Evolutionary conservation across 2,113 vertebrate species (phyloP).

Genomic region (Dunckerocampus dactyliophorus): DNA sequence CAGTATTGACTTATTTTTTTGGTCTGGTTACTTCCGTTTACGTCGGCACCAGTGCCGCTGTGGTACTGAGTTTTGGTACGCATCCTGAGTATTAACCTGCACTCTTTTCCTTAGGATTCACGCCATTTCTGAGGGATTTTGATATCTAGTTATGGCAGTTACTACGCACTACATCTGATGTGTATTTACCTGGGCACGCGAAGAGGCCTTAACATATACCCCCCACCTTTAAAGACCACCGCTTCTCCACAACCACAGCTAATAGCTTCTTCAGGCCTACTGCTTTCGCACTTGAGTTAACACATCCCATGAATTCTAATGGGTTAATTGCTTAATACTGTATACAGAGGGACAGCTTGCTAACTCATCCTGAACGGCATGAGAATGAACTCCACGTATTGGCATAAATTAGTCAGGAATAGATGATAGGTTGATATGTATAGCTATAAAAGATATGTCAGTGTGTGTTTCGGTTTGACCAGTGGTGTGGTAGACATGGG

Average conservation of each 20-base stretch:
- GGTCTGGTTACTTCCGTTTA: no score
- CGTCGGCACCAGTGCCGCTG: no score
- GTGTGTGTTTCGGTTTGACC: slow-evolving; percentile 8
- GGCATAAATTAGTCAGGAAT: slow-evolving; percentile 28
- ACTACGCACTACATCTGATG: no score
- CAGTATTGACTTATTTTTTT: no score
- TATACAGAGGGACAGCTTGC: slow-evolving; percentile 35
- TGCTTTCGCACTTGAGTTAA: slow-evolving; percentile 46
- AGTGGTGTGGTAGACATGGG: no score
- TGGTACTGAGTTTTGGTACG: no score
- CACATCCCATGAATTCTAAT: slow-evolving; percentile 49
- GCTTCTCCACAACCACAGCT: slow-evolving; percentile 31
- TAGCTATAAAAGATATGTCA: slow-evolving; percentile 7
- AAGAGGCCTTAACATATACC: slow-evolving; percentile 10
- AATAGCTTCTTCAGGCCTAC: slow-evolving; percentile 52
- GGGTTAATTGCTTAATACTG: slow-evolving; percentile 59
- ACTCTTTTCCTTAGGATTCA: no score
- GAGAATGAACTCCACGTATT: slow-evolving; percentile 31
- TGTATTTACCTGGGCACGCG: no score
- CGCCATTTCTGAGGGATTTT: no score
- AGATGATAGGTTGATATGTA: slow-evolving; percentile 22
- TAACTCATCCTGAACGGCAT: slow-evolving; percentile 32
- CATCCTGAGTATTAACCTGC: no score
- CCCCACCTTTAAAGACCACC: slow-evolving; percentile 34
- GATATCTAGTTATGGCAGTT: no score